Evolutionary conservation across 2,888 invertebrate species (phyloP), one percentile per base, ranked within the genome.

Genomic region (Aleiodes alternator): DNA sequence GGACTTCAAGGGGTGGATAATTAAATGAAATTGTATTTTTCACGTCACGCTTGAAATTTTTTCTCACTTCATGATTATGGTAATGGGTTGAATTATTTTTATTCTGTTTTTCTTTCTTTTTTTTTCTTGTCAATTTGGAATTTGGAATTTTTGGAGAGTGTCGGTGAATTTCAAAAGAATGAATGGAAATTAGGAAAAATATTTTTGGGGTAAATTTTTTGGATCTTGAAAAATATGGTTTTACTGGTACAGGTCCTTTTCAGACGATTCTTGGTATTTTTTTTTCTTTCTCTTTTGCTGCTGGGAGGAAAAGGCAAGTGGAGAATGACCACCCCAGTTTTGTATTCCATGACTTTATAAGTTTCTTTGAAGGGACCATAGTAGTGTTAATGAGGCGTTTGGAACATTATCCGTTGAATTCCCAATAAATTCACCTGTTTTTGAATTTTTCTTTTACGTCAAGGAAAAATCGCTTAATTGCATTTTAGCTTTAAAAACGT

Each of bases 201-300:
- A 38, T 72, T 72, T 53, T 64, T 14, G 14, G 14, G 64, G 53
- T 64, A 72, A 64, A 43, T 53, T 48, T 38, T 38, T 50, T 5
- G 12, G 51, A 50, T 51, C 50, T 9, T 69, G 51, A 53, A 34
- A 69, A 53, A 51, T 53, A 50, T 14, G 23, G 23, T 51, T 51
- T 53, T 31, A 23, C 51, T 11, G 34, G 3, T 31, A 14, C 34
- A 16, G 11, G 48, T 59, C 53, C 50, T 64, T 61, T 57, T 53
- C 53, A 61, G 23, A 5, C 53, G 11, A 38, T 72, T 72, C 72
- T 64, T 29, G 16, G 72, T 72, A 72, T 72, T 72, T 72, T 34
- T 16, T 16, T 64, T 16, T 11, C 8, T n/a, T 23, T 23, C 23
- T 23, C 23, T 23, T 23, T 23, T 23, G 23, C 56, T 8, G 11